Base-by-base conservation (phyloP, 2,888 invertebrate species). In the Copidosoma aretas region DNA sequence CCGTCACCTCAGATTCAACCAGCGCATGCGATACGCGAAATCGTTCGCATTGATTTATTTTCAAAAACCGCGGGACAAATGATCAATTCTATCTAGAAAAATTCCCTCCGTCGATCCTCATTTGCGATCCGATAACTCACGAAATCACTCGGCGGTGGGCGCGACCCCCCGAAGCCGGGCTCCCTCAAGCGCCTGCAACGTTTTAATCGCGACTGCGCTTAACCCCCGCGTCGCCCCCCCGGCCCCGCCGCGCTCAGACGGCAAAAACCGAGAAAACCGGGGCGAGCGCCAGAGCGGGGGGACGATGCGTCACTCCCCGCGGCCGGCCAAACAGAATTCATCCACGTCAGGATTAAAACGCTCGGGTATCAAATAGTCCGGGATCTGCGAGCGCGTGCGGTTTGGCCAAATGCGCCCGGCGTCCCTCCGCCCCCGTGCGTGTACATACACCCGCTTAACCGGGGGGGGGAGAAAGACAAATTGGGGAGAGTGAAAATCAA, bases 311-410 rank as follows among this genome's bases (percentile, higher is more conserved):
- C 69, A 66, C 69, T 32, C 32, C 25, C 32, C 15, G 14, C 22
- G 15, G 49, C 32, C 81, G 78, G 72, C 78, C 82, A 82, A 83
- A 82, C 80, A 81, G 80, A 80, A 83, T 84, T 82, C 78, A 82
- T 83, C 83, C 80, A 81, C 78, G 82, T 84, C 83, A 81, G 82
- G 82, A 82, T 82, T 83, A 82, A 82, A 83, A 82, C 78, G 78
- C 80, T 79, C 74, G 78, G 78, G 78, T 79, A 81, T 79, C 78
- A 79, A 80, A 81, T 80, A 79, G 77, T 74, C 71, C 67, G 41
- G 41, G 10, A 10, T 14, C n/a, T n/a, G n/a, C n/a, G n/a, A n/a
- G n/a, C 41, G 41, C 41, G 10, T 46, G 43, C 43, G 43, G 43
- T 46, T 46, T 15, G 43, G 8, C 43, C 12, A 14, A 41, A n/a